Evolutionary conservation across 2,888 invertebrate genomes (phyloP), one percentile per base, ranked within the genome.

Genomic region (Seladonia tumulorum): DNA sequence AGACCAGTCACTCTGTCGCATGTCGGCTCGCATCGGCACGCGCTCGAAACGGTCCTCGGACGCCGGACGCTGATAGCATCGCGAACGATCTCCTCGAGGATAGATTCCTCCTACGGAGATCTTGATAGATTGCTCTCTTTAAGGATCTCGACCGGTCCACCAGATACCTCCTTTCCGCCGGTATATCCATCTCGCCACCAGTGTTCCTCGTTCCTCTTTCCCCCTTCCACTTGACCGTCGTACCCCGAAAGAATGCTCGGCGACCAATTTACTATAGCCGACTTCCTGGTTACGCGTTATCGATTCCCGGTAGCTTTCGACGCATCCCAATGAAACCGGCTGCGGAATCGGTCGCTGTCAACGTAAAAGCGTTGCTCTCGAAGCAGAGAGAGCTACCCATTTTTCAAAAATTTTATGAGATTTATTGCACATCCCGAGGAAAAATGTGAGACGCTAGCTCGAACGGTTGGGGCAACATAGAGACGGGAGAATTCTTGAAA

Each of bases 201-300:
- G 60, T 77, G 25, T 63, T 49, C 12, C 71, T 49, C 16, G 39
- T 10, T 49, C n/a, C 10, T 42, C 53, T 49, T 49, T n/a, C n/a
- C 71, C 29, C 16, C 25, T 16, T 49, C 18, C 10, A 53, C 53
- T 49, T 49, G 2, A 66, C 29, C 60, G 60, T 66, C 72, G 35
- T 71, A 47, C 25, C n/a, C 14, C 29, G 53, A 57, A 85, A 76
- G 79, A 83, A 83, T 68, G 49, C 57, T 47, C 63, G 66, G 42
- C 42, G 66, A 57, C 35, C 63, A 47, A 82, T 63, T 76, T 76
- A 79, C 83, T 57, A 35, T 35, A 60, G 76, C 8, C 63, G 49
- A 74, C 87, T 87, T 87, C 87, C 87, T 86, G 86, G 86, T 87
- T 86, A 83, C 86, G 86, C 88, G 83, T 89, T 89, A 86, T 90